phyloP scores from a whole-genome alignment of 2,888 invertebrate species.

The Timandra comae region DNA sequence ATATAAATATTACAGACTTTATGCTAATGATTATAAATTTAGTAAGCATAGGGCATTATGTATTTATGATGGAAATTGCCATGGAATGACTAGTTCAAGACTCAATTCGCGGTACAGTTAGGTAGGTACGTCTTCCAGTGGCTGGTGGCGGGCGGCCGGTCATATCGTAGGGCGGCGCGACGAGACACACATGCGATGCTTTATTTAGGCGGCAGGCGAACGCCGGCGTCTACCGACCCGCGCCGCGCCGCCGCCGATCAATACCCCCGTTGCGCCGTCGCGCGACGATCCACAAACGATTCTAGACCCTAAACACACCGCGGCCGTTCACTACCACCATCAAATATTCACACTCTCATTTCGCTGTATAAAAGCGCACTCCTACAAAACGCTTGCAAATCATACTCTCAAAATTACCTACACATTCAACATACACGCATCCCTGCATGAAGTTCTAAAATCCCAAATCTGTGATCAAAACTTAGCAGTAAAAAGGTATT shows the following conservation, averaged over 20 bases:
- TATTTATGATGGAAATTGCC: too few relatives aligned
- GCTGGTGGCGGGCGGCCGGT: constrained; percentile 31
- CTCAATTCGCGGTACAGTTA: too few relatives aligned
- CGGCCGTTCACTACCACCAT: constrained; percentile 60
- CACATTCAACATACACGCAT: too few relatives aligned
- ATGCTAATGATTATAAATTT: too few relatives aligned
- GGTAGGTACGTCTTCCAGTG: too few relatives aligned
- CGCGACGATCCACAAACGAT: constrained; percentile 59
- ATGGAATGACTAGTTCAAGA: too few relatives aligned
- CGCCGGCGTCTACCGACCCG: constrained; percentile 71
- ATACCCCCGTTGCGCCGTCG: constrained; percentile 73
- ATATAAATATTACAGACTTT: too few relatives aligned
- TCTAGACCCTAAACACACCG: constrained; percentile 61
- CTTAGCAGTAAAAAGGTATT: too few relatives aligned
- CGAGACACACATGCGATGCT: constrained; percentile 68
- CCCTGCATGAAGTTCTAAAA: too few relatives aligned
- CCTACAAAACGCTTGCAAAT: constrained; percentile 24
- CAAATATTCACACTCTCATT: constrained; percentile 72
- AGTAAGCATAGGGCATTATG: too few relatives aligned
- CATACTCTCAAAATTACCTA: too few relatives aligned
- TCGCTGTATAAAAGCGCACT: constrained; percentile 54
- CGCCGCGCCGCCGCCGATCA: constrained; percentile 65
- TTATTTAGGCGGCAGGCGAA: constrained; percentile 72
- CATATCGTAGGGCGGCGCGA: constrained; percentile 55
- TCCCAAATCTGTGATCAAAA: too few relatives aligned